Conservation (phyloP, 2,113 vertebrate species). For the Eolophus roseicapilla region DNA sequence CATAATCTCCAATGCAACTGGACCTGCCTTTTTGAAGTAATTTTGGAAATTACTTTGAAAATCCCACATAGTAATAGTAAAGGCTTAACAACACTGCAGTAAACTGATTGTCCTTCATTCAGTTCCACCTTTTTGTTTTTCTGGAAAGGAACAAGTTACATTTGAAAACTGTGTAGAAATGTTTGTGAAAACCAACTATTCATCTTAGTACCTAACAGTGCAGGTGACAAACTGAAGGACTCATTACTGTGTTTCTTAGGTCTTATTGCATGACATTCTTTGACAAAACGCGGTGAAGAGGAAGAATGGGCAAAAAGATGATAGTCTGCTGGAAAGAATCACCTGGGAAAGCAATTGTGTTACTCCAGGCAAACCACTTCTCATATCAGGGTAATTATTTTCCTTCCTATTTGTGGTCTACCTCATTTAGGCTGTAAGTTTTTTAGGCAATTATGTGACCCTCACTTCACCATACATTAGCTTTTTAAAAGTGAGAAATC, state of each 20-base stretch:
- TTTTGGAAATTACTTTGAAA: constrained; percentile 40
- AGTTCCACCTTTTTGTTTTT: background rate
- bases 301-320: background rate
- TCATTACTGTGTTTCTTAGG: background rate
- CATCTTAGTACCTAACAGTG: background rate
- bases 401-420: background rate
- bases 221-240: background rate
- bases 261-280: background rate
- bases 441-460: background rate
- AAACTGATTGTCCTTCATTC: background rate
- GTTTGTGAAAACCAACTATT: background rate
- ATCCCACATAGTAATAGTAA: background rate
- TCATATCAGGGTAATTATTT: background rate
- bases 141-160: background rate
- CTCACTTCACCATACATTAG: background rate
- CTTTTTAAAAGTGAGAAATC: background rate
- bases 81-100: background rate
- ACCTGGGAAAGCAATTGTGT: background rate
- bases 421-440: background rate
- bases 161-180: background rate
- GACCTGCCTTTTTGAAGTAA: background rate
- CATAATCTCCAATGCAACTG: background rate
- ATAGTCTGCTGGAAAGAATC: background rate
- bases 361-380: background rate
- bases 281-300: background rate